Base-by-base conservation (phyloP, 2,797 vertebrate genomes). In the Mionectes olivaceus region DNA sequence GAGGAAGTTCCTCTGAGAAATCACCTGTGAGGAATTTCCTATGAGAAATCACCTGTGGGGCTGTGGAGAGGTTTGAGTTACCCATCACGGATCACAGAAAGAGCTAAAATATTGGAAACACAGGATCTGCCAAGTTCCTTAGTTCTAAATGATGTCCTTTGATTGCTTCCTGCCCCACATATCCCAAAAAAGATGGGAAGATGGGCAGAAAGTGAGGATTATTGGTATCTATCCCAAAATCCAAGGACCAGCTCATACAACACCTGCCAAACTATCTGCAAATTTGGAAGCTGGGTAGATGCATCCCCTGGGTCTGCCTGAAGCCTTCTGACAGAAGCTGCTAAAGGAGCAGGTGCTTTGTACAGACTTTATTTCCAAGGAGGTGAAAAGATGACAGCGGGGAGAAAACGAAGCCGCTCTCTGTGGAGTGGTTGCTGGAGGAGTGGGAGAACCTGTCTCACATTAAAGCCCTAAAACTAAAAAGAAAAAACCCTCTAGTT, bases 341-440 rank as follows among this genome's bases (percentile, higher is more conserved):
- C 79, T 73, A 4, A 44, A 77, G 75, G 69, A 95, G 84, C 84
- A 90, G 90, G 79, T 93, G 87, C 11, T 93, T 88, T 82, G 13
- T 28, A 25, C 67, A 90, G 79, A 68, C 56, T 61, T 73, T 52
- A 27, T 76, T 87, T 47, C 24, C 35, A 71, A 83, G 84, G 68
- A 90, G 71, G 49, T 87, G 93, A 77, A 87, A 74, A 83, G 69
- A 76, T 80, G 47, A 91, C 77, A 95, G 70, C 73, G 88, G 67
- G 74, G 73, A 89, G 60, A 87, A 89, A 91, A 91, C 32, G 18
- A 83, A 94, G 37, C 74, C 44, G 18, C 59, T 91, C 74, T 79
- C 85, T 60, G 39, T 2, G 25, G 75, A 56, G n/a, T 7, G 13
- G 18, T 53, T 85, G 76, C 64, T 57, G 78, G 47, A 59, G 68